phyloP scores from a whole-genome alignment of 2,888 invertebrate genomes.

The Rhamnusium bicolor region DNA sequence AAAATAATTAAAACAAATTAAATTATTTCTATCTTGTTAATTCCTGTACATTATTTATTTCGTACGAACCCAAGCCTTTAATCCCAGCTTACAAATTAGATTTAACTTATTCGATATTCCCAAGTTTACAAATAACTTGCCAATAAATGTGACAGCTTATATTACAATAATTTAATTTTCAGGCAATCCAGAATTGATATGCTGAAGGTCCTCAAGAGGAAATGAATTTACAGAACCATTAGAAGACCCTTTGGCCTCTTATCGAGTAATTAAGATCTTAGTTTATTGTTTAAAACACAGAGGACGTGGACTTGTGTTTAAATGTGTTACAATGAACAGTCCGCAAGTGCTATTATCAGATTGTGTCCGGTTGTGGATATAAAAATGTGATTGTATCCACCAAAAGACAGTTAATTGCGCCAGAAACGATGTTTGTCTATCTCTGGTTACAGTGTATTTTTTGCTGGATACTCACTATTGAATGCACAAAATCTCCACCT shows the following conservation, averaged over 20 bases:
- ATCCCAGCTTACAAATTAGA: neutral
- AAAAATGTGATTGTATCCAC: slow-evolving; percentile 34
- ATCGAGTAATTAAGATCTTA: slow-evolving; percentile 33
- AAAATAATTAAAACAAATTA: no score
- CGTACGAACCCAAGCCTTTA: no score
- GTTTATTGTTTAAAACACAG: slow-evolving; percentile 16
- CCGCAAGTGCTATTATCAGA: neutral
- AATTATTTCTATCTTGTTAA: no score
- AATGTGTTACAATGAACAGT: slow-evolving; percentile 25
- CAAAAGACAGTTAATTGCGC: neutral
- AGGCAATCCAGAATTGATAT: slow-evolving; percentile 16
- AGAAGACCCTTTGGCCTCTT: slow-evolving; percentile 23
- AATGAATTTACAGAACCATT: slow-evolving; percentile 34
- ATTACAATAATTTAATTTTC: slow-evolving; percentile 33
- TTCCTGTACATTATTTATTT: no score
- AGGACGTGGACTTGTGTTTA: slow-evolving; percentile 7
- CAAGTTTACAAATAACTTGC: neutral
- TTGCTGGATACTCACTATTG: slow-evolving; percentile 37
- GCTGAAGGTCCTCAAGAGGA: neutral
- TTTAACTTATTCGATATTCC: slow-evolving; percentile 10
- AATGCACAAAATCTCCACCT: slow-evolving; percentile 35
- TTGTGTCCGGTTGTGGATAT: slow-evolving; percentile 20
- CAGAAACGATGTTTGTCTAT: slow-evolving; percentile 27
- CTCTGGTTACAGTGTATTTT: slow-evolving; percentile 38
- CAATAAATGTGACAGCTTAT: slow-evolving; percentile 3